Evolutionary conservation across 2,113 vertebrate species (phyloP).

Genomic region (Dendropsophus ebraccatus): DNA sequence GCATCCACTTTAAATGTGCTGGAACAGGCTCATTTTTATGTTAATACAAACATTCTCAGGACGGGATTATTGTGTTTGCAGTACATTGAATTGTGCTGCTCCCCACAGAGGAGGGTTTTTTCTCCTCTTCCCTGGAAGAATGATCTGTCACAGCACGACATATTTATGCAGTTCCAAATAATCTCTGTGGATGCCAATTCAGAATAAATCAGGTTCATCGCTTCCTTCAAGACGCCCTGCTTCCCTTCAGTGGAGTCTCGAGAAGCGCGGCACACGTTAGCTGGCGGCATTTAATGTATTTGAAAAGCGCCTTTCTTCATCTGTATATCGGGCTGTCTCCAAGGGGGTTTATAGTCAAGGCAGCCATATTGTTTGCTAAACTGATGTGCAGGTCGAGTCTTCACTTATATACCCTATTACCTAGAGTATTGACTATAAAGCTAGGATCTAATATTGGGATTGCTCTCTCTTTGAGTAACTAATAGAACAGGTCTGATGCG

Average conservation of each 20-base stretch:
- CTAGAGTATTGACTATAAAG: not conserved
- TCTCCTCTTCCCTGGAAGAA: constrained; percentile 53
- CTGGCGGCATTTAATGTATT: constrained; percentile 19
- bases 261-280: not conserved
- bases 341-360: not conserved
- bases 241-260: not conserved
- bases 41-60: constrained; percentile 56
- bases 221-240: constrained; percentile 37
- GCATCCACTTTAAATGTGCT: constrained; percentile 52
- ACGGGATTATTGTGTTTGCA: constrained; percentile 52
- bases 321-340: not conserved
- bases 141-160: constrained; percentile 45
- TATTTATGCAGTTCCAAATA: constrained; percentile 55
- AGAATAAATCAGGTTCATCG: constrained; percentile 52
- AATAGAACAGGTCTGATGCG: too few relatives aligned
- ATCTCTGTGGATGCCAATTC: constrained; percentile 34
- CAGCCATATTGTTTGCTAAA: constrained; percentile 11
- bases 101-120: constrained; percentile 48
- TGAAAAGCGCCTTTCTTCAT: not conserved
- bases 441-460: not conserved
- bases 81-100: constrained; percentile 46
- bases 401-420: not conserved
- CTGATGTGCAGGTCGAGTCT: not conserved
- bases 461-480: too few relatives aligned
- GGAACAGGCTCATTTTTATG: constrained; percentile 57